Conservation (phyloP, 2,113 vertebrate genomes). For the Gobio gobio region DNA sequence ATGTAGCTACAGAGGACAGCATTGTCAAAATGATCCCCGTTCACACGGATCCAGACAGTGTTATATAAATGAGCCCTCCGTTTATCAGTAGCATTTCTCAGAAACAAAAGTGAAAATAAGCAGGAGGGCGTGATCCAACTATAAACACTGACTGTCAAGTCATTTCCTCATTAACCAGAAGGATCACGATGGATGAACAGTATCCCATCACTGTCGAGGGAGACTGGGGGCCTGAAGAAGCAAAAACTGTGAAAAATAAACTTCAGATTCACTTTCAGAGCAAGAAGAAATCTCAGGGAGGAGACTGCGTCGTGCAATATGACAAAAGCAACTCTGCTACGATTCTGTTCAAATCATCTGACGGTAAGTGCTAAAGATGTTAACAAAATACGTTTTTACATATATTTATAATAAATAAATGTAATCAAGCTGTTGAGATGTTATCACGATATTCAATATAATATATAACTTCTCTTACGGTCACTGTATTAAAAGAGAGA, state of each 20-base stretch:
- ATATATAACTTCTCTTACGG: neutral
- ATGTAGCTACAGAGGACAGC: too few relatives aligned
- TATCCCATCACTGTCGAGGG: constrained; percentile 61
- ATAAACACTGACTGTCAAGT: neutral
- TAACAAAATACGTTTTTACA: neutral
- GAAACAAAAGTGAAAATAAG: constrained; percentile 65
- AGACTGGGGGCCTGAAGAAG: constrained; percentile 47
- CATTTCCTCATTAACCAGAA: neutral
- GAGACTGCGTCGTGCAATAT: constrained; percentile 77
- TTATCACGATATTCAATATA: too few relatives aligned
- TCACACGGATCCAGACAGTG: too few relatives aligned
- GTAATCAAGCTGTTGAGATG: neutral
- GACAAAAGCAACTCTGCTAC: constrained; percentile 59
- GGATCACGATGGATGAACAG: constrained; percentile 54
- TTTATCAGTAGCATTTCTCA: neutral
- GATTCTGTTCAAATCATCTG: constrained; percentile 69
- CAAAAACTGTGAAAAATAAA: constrained; percentile 67
- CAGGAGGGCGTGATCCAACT: neutral
- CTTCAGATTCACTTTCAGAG: constrained; percentile 84
- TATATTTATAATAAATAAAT: neutral
- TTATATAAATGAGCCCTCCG: too few relatives aligned
- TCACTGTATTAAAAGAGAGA: neutral
- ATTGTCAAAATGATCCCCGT: too few relatives aligned
- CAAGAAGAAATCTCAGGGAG: constrained; percentile 77
- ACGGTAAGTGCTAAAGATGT: constrained; percentile 66